Conservation (phyloP, 2,113 vertebrate species). For the Pica pica region DNA sequence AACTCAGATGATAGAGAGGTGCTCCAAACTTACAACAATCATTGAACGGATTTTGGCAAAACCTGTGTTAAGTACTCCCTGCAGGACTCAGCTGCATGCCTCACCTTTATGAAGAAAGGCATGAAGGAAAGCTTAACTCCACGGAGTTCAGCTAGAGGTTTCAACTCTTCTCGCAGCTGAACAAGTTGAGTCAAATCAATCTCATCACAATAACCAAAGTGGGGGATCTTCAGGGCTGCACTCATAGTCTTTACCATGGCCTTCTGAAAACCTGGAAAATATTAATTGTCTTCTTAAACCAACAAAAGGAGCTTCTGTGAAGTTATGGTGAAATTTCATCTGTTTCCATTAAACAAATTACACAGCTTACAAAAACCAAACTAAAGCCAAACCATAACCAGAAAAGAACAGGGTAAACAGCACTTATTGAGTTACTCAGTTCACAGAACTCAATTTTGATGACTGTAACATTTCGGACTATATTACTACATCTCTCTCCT, state of each 20-base stretch:
- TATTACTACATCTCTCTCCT: not conserved
- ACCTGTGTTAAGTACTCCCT: not conserved
- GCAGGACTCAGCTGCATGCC: not conserved
- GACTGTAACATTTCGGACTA: not conserved
- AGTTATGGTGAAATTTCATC: not conserved
- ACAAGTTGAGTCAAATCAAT: constrained; percentile 85
- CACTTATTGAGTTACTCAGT: not conserved
- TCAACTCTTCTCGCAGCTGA: constrained; percentile 80
- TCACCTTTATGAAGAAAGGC: constrained; percentile 98
- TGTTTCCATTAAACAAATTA: not conserved
- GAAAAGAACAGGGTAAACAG: not conserved
- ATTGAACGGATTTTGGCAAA: not conserved
- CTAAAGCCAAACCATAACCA: not conserved
- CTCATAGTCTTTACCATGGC: constrained; percentile 95
- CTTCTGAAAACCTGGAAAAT: constrained; percentile 86
- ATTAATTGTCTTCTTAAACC: not conserved
- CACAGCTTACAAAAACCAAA: not conserved
- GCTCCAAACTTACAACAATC: not conserved
- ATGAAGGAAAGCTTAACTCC: constrained; percentile 90
- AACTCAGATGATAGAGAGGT: not conserved
- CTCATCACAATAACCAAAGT: constrained; percentile 93
- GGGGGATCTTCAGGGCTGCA: constrained; percentile 90
- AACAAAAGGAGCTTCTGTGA: not conserved
- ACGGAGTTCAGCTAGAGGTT: constrained; percentile 66
- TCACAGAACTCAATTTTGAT: not conserved